Base-by-base conservation (phyloP, 2,888 invertebrate genomes). In the Thalpophila matura region DNA sequence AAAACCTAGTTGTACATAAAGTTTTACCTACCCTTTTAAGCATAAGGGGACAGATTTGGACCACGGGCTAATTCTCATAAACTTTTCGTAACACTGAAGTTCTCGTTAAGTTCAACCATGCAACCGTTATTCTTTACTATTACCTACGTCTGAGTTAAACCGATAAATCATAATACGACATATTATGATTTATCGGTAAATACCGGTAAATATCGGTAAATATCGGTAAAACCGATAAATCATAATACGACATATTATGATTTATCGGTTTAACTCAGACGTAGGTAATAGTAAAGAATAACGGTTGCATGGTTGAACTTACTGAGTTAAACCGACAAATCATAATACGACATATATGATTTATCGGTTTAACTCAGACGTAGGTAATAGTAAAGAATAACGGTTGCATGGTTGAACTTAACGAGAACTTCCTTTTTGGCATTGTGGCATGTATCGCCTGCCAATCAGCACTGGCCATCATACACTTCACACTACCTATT, bases 391-490 rank as follows among this genome's bases (percentile, higher is more conserved):
- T 24, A 29, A 49, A 53, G 7, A 42, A 69, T 69, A 18, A 27
- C 22, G 18, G 37, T 46, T 49, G 37, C 10, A 58, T 37, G n/a
- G 49, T 59, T 45, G 43, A 35, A 45, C 42, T 22, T 12, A 33
- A 45, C 12, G 9, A 38, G 16, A 45, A 49, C 43, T 49, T 57
- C 56, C 38, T n/a, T 18, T 71, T 70, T 70, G 54, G 46, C 65
- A 47, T 26, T n/a, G 3, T 33, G 31, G 7, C 10, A 4, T 18
- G 16, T 50, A 57, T 45, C 24, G 54, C 16, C 40, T 56, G 54
- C 50, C 64, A 50, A 51, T 71, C 45, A 54, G n/a, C 35, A 46
- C 22, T 58, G 49, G 35, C 53, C 55, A 68, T 51, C 45, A 46
- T 18, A 31, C 26, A 35, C 31, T n/a, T n/a, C n/a, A n/a, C n/a